Conservation (phyloP, 2,113 vertebrate genomes). For the Ptychochromis oligacanthus region DNA sequence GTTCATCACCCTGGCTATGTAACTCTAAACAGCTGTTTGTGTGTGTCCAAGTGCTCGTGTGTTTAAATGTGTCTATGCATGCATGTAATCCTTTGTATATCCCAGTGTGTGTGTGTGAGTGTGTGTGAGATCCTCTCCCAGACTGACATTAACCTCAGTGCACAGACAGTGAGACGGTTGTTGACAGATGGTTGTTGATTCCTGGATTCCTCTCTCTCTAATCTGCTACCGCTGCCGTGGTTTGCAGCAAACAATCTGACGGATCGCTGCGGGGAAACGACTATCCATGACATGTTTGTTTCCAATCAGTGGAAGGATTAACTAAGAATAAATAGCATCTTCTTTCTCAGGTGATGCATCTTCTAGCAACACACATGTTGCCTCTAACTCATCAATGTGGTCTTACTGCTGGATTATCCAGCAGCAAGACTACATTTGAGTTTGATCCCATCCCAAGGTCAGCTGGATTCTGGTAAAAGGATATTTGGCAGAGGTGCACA, state of each 20-base stretch:
- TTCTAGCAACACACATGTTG: not conserved
- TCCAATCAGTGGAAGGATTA: slow-evolving; percentile 66
- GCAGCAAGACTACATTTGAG: too few species aligned
- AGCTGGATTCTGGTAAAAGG: slow-evolving; percentile 70
- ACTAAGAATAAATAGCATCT: slow-evolving; percentile 54
- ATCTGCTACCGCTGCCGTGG: slow-evolving; percentile 60
- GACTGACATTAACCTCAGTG: slow-evolving; percentile 42
- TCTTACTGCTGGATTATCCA: slow-evolving; percentile 38
- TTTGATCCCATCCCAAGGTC: slow-evolving; percentile 47
- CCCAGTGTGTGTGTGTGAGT: slow-evolving; percentile 3
- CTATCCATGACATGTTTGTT: slow-evolving; percentile 68
- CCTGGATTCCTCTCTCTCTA: slow-evolving; percentile 64
- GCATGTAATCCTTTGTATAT: slow-evolving; percentile 49
- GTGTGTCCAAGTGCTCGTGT: slow-evolving; percentile 23
- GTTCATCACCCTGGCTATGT: slow-evolving; percentile 71
- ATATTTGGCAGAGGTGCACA: slow-evolving; percentile 63
- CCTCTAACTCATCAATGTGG: slow-evolving; percentile 37
- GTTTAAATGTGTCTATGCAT: slow-evolving; percentile 4
- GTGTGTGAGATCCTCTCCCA: slow-evolving; percentile 36
- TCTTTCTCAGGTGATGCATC: slow-evolving; percentile 68
- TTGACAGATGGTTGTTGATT: slow-evolving; percentile 69
- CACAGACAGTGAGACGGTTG: slow-evolving; percentile 60
- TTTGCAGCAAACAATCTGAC: slow-evolving; percentile 62
- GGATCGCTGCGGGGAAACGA: slow-evolving; percentile 58
- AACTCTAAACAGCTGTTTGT: slow-evolving; percentile 74